phyloP scores from a whole-genome alignment of 2,113 vertebrate genomes.

The Strigops habroptila region DNA sequence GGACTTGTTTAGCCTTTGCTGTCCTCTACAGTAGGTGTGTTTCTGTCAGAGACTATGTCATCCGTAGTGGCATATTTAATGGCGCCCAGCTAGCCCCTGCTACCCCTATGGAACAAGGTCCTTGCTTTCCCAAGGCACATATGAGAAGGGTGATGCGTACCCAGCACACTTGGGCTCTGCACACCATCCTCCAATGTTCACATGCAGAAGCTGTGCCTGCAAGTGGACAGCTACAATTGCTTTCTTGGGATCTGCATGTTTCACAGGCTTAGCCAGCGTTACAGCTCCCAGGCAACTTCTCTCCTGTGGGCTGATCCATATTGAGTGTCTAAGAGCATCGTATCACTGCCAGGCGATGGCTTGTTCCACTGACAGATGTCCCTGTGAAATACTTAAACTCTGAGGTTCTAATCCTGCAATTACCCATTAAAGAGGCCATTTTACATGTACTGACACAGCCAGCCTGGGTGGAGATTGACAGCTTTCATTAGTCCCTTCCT shows the following conservation, averaged over 20 bases:
- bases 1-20: neutral
- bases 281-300: neutral
- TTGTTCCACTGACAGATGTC: neutral
- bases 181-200: neutral
- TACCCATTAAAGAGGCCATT: neutral
- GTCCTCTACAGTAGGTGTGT: neutral
- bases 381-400: neutral
- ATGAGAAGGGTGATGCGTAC: fast-evolving
- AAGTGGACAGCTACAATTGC: neutral
- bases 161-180: fast-evolving
- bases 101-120: neutral
- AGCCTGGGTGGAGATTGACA: neutral
- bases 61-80: neutral
- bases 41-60: neutral
- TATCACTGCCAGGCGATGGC: neutral
- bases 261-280: neutral
- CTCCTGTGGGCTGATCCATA: neutral
- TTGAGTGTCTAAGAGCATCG: fast-evolving
- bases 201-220: neutral
- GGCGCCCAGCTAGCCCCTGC: neutral
- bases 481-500: neutral
- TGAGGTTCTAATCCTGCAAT: neutral
- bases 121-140: neutral
- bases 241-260: neutral
- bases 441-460: neutral